Evolutionary conservation across 2,797 vertebrate species (phyloP).

Genomic region (Sebastes iracundus): DNA sequence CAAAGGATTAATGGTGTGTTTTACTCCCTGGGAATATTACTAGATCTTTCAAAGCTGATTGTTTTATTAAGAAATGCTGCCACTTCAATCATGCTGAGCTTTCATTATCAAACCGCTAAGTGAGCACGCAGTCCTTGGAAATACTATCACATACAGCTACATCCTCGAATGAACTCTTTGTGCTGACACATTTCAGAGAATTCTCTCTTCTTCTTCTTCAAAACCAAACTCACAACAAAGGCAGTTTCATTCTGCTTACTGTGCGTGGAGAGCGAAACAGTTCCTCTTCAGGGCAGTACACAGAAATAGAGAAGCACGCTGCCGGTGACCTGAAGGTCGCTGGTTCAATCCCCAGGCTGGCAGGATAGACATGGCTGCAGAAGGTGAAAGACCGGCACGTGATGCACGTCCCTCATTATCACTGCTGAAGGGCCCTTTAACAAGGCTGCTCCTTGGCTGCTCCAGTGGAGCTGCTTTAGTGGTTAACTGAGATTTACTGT

Average conservation of each 20-base stretch:
- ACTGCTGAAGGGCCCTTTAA: conserved; percentile 7
- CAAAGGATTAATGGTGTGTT: neutral
- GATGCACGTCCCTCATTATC: neutral
- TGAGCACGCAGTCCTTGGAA: neutral
- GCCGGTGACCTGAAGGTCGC: conserved; percentile 7
- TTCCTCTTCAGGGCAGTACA: neutral
- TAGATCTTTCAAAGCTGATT: neutral
- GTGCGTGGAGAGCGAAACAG: neutral
- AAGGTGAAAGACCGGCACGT: neutral
- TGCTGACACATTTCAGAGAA: neutral
- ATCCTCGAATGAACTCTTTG: neutral
- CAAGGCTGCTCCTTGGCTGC: neutral
- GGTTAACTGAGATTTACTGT: neutral
- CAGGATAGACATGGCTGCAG: neutral
- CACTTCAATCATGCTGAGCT: neutral
- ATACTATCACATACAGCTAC: neutral
- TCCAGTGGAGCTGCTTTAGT: neutral
- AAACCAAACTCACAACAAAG: neutral
- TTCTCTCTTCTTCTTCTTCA: neutral
- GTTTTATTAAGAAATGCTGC: neutral
- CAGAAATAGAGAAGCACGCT: neutral
- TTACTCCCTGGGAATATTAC: neutral
- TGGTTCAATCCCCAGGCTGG: neutral
- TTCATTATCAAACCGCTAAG: conserved; percentile 1
- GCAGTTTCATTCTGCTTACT: neutral